phyloP scores from a whole-genome alignment of 53 echinoderm and acorn worm genomes.

The Actinopyga echinites region DNA sequence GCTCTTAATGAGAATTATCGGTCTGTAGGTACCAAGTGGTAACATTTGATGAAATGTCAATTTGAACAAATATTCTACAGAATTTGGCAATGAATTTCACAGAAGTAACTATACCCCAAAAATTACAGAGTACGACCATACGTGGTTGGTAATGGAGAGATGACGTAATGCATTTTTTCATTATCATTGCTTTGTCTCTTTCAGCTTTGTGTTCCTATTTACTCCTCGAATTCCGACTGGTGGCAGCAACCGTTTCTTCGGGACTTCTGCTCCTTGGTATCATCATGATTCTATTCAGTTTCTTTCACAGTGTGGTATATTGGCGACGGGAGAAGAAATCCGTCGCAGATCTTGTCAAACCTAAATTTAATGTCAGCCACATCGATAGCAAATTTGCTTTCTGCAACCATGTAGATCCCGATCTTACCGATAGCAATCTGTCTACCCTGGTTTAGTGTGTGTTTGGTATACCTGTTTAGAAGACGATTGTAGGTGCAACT shows the following conservation, averaged over 20 bases:
- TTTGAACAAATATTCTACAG: too few species aligned
- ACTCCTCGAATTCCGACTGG: constrained; percentile 77
- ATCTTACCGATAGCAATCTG: constrained; percentile 28
- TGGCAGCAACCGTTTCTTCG: constrained; percentile 74
- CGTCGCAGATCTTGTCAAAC: constrained; percentile 1
- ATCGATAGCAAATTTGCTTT: constrained; percentile 33
- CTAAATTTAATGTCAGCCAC: constrained; percentile 26
- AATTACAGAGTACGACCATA: too few species aligned
- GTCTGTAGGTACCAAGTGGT: not conserved
- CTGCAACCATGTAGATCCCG: constrained; percentile 27
- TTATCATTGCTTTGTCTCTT: not conserved
- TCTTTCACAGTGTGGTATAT: constrained; percentile 72
- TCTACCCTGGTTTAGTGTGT: constrained; percentile 25
- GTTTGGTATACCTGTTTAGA: too few species aligned
- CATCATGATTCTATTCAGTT: constrained; percentile 76
- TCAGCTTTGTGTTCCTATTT: constrained; percentile 61
- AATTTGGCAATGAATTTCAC: too few species aligned
- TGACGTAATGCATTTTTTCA: too few species aligned
- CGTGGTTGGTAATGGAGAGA: too few species aligned
- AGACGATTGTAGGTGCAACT: too few species aligned
- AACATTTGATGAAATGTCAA: not conserved
- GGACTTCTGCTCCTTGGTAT: constrained; percentile 81
- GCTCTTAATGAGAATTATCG: too few species aligned
- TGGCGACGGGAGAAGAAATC: constrained; percentile 73
- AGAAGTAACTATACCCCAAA: too few species aligned